Evolutionary conservation across 2,113 vertebrate species (phyloP).

Genomic region (Hiodon alosoides): DNA sequence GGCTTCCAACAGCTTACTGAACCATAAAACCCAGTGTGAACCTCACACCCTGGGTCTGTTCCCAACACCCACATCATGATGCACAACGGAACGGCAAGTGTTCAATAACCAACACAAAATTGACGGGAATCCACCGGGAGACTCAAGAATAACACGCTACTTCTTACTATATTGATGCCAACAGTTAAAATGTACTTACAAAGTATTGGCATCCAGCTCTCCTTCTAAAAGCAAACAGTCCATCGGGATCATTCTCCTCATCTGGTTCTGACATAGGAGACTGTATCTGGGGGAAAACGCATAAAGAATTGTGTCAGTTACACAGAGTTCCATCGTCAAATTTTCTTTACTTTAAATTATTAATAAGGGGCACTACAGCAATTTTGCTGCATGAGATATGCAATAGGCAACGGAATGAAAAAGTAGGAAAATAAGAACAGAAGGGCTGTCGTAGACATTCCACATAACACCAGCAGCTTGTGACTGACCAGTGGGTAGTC

Average conservation of each 20-base stretch:
- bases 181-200: slow-evolving; percentile 56
- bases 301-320: not conserved
- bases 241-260: slow-evolving; percentile 85
- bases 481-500: slow-evolving; percentile 75
- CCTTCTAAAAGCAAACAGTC: slow-evolving; percentile 81
- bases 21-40: too few relatives aligned
- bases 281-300: slow-evolving; percentile 50
- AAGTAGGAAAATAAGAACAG: too few relatives aligned
- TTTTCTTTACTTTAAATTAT: too few relatives aligned
- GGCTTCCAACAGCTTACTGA: too few relatives aligned
- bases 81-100: not conserved
- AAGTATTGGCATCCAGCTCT: slow-evolving; percentile 86
- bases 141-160: not conserved
- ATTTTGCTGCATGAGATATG: too few relatives aligned
- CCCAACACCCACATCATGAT: too few relatives aligned
- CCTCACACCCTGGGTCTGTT: too few relatives aligned
- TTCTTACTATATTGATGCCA: not conserved
- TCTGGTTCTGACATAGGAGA: slow-evolving; percentile 80
- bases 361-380: too few relatives aligned
- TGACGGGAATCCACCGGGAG: not conserved
- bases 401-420: too few relatives aligned
- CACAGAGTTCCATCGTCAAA: too few relatives aligned
- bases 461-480: too few relatives aligned
- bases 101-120: not conserved
- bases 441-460: too few relatives aligned